Evolutionary conservation across 2,797 vertebrate species (phyloP).

Genomic region (Hafferia zeledoni): DNA sequence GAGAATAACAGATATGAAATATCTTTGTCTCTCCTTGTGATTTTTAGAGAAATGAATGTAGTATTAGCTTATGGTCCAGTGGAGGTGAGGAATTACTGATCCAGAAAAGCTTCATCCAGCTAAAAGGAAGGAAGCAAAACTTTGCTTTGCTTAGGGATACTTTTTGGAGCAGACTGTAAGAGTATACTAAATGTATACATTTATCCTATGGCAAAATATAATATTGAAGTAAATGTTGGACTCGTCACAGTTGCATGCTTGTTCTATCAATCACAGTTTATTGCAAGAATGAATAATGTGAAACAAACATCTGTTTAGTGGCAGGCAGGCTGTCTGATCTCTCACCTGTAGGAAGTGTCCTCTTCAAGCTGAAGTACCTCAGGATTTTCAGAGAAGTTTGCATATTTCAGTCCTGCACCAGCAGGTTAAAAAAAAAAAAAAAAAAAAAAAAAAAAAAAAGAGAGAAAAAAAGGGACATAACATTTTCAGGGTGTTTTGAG

Average conservation of each 20-base stretch:
- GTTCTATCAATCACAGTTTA: background rate
- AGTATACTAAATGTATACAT: background rate
- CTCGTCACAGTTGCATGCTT: background rate
- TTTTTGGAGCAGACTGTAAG: background rate
- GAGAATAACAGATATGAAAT: background rate
- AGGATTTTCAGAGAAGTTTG: background rate
- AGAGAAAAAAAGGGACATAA: background rate
- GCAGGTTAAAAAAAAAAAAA: background rate
- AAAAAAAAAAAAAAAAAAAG: background rate
- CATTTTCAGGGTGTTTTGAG: background rate
- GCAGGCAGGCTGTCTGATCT: background rate
- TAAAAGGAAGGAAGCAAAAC: background rate
- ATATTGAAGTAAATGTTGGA: background rate
- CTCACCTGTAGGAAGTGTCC: background rate
- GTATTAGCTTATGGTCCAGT: background rate
- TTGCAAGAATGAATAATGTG: background rate
- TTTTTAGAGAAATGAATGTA: background rate
- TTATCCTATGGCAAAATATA: background rate
- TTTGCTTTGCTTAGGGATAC: background rate
- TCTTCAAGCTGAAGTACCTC: background rate
- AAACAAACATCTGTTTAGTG: background rate
- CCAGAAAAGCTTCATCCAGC: background rate
- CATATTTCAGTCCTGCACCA: background rate
- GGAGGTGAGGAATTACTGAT: background rate
- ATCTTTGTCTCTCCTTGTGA: background rate